A percentile compares a stretch with the other conserved stretches of the same genome.
These are phyloP conservation scores for Acrocephalus kingi DNA, from an alignment of 2,113 vertebrate genomes.

Conservation along the genomic window DNA sequence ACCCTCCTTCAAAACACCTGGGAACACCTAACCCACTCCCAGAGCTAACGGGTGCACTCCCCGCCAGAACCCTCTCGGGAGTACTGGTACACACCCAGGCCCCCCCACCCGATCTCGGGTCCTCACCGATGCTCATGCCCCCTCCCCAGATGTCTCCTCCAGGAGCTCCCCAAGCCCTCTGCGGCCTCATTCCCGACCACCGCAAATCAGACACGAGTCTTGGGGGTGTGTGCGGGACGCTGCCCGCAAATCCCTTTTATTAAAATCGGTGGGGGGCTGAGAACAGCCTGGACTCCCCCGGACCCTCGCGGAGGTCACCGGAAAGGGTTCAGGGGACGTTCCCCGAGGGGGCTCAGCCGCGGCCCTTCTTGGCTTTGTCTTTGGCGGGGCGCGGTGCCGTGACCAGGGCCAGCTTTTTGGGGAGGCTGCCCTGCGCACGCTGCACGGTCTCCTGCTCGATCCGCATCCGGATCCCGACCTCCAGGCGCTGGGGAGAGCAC, in stretches of 20 bases:
- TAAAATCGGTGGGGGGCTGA: background rate
- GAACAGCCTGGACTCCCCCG: no score
- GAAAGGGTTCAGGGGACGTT: background rate
- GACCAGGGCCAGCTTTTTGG: background rate
- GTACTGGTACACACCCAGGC: background rate
- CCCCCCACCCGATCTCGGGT: no score
- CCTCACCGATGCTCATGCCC: no score
- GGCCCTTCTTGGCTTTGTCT: background rate
- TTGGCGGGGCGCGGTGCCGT: fast-evolving
- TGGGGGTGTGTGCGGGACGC: fast-evolving
- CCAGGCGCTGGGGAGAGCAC: background rate
- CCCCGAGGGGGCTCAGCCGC: background rate
- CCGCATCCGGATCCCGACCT: background rate
- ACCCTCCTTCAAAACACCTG: no score
- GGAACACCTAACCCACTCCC: no score
- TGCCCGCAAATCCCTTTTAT: background rate
- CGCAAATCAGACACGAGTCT: background rate
- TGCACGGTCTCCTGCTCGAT: background rate
- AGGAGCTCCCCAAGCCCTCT: background rate
- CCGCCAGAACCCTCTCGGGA: no score
- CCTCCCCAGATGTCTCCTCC: background rate
- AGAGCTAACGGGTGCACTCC: background rate
- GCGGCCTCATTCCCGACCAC: background rate
- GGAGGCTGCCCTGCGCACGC: background rate
- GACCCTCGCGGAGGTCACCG: fast-evolving